Evolutionary conservation across 1,140 invertebrate species (phyloP).

Genomic region (Pseudachorutes palmiensis): DNA sequence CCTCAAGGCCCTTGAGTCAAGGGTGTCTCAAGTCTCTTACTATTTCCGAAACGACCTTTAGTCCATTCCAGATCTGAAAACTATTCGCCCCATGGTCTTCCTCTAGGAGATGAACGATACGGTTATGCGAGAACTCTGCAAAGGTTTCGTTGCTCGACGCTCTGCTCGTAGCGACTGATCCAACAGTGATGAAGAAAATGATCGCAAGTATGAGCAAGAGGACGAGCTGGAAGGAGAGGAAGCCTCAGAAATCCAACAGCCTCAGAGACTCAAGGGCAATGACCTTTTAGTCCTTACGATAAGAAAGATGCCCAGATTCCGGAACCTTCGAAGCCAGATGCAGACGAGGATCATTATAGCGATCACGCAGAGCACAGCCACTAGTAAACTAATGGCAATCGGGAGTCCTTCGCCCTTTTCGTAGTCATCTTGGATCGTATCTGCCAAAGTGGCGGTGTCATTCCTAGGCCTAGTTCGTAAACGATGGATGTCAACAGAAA

Average conservation of each 20-base stretch:
- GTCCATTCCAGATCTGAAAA: too few relatives aligned
- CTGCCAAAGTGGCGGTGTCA: neutral
- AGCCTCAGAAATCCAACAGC: neutral
- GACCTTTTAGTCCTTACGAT: neutral
- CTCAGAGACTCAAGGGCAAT: neutral
- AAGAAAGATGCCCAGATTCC: neutral
- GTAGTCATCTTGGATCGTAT: neutral
- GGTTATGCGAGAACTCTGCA: neutral
- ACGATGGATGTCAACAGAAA: neutral
- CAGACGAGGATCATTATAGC: neutral
- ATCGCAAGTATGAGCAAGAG: neutral
- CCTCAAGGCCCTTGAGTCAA: too few relatives aligned
- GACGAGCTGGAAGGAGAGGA: neutral
- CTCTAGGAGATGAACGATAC: too few relatives aligned
- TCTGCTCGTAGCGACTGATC: neutral
- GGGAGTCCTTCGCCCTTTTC: neutral
- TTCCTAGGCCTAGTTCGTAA: neutral
- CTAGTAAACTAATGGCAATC: neutral
- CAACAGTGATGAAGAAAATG: neutral
- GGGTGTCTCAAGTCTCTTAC: neutral
- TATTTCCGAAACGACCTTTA: neutral
- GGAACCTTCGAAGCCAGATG: neutral
- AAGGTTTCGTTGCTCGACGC: neutral
- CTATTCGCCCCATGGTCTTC: too few relatives aligned
- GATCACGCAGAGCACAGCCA: neutral